Evolutionary conservation across 2,888 invertebrate species (phyloP).

Genomic region (Balanococcus diminutus): DNA sequence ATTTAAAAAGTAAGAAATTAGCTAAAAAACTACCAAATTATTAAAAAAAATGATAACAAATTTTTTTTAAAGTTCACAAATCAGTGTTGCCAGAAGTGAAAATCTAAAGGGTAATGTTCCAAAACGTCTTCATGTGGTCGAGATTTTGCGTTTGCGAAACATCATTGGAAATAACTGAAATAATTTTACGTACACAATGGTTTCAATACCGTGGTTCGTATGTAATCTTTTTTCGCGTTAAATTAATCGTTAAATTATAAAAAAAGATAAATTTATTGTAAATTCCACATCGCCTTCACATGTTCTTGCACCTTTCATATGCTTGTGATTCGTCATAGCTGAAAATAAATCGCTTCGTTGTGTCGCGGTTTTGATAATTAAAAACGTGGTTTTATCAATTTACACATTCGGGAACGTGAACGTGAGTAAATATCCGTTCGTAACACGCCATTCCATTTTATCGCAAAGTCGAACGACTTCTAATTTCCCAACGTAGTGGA

Average conservation of each 20-base stretch:
- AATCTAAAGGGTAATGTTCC: background rate
- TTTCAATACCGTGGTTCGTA: background rate
- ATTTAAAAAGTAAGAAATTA: background rate
- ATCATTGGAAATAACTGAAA: conserved; percentile 43
- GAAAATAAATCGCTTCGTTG: background rate
- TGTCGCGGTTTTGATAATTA: conserved; percentile 30
- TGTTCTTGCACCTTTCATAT: background rate
- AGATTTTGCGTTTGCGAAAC: conserved; percentile 28
- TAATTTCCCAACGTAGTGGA: background rate
- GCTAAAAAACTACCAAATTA: background rate
- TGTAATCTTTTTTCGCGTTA: background rate
- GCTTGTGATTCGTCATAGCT: background rate
- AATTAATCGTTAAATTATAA: background rate
- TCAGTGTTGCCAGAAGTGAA: background rate
- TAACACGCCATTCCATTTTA: background rate
- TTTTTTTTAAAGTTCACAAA: background rate
- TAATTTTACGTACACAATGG: conserved; percentile 39
- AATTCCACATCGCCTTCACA: background rate
- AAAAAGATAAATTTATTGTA: background rate
- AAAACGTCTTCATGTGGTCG: background rate
- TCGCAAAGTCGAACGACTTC: background rate
- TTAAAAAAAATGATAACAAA: background rate
- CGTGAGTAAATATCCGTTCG: background rate
- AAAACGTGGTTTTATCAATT: conserved; percentile 44
- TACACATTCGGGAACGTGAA: background rate